phyloP scores from a whole-genome alignment of 1,140 invertebrate genomes.

The Leptinotarsa lineolata region DNA sequence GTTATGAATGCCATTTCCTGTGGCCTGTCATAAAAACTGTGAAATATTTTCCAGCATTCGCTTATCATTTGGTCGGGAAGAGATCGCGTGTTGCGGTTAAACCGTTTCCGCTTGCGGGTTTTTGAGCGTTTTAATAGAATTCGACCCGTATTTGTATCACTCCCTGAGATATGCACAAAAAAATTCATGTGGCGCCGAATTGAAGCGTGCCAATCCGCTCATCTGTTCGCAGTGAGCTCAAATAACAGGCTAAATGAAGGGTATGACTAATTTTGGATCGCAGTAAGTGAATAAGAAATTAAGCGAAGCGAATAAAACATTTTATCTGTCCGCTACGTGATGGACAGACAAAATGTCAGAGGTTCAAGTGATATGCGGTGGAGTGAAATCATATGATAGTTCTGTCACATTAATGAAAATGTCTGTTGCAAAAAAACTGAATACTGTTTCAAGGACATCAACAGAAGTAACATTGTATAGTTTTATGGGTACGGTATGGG shows the following conservation, averaged over 20 bases:
- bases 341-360: too few species aligned
- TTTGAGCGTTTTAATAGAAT: constrained; percentile 11
- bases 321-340: too few species aligned
- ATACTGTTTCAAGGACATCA: too few species aligned
- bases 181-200: neutral
- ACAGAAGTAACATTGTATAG: too few species aligned
- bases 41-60: constrained; percentile 22
- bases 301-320: too few species aligned
- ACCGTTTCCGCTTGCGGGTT: constrained; percentile 17
- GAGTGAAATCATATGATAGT: too few species aligned
- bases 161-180: neutral
- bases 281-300: too few species aligned
- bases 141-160: neutral
- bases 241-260: neutral
- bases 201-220: neutral
- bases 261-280: too few species aligned
- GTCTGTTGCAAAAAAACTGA: too few species aligned
- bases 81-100: constrained; percentile 20
- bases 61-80: constrained; percentile 24
- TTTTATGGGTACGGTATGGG: too few species aligned
- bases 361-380: too few species aligned
- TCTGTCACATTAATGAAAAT: too few species aligned
- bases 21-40: constrained; percentile 21
- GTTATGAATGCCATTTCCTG: constrained; percentile 18
- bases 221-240: neutral